Evolutionary conservation across 2,113 vertebrate genomes (phyloP).

Genomic region (Siphamia tubifer): DNA sequence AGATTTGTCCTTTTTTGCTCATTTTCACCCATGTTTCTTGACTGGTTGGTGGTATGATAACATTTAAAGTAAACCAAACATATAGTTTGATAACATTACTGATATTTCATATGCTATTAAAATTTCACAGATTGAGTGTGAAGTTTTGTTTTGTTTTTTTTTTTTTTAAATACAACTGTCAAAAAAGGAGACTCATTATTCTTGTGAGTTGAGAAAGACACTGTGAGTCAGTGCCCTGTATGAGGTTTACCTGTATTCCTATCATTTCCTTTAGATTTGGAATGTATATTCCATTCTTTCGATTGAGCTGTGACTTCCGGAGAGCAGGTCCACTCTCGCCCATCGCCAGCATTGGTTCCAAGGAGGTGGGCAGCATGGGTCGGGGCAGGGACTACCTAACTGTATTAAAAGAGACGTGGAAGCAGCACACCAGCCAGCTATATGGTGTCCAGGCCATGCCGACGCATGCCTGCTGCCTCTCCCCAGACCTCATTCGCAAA

Average conservation of each 20-base stretch:
- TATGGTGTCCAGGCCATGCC: constrained; percentile 91
- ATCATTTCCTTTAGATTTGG: constrained; percentile 83
- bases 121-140: too few species aligned
- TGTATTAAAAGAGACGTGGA: constrained; percentile 94
- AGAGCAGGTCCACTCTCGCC: constrained; percentile 84
- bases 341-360: constrained; percentile 85
- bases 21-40: too few species aligned
- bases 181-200: too few species aligned
- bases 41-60: too few species aligned
- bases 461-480: constrained; percentile 97
- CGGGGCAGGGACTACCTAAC: constrained; percentile 89
- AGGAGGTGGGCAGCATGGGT: constrained; percentile 79
- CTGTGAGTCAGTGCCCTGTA: too few species aligned
- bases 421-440: constrained; percentile 93
- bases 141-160: too few species aligned
- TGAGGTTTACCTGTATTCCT: background rate
- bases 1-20: too few species aligned
- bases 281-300: constrained; percentile 98
- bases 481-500: constrained; percentile 93
- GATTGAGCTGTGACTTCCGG: constrained; percentile 89
- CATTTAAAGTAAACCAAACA: too few species aligned
- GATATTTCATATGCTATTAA: too few species aligned
- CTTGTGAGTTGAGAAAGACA: too few species aligned
- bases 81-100: too few species aligned
- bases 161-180: too few species aligned